Conservation (phyloP, 2,888 invertebrate genomes). For the Metacarcinus magister region DNA sequence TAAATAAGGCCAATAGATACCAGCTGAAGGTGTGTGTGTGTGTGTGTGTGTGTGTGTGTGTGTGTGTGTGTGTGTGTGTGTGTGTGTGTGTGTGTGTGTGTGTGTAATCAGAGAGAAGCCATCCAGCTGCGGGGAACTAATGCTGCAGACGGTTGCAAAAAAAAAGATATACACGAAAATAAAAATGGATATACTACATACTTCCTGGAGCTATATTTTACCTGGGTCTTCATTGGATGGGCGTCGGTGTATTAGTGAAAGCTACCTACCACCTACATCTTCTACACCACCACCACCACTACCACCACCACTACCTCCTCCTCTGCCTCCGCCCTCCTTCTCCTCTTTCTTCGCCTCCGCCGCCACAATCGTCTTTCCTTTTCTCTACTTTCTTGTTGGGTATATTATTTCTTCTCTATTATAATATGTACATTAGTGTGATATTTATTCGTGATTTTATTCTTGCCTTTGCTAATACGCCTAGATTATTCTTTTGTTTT, state of each 20-base stretch:
- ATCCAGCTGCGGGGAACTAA: neutral
- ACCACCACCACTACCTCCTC: neutral
- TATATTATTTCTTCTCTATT: neutral
- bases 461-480: neutral
- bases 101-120: slow-evolving; percentile 13
- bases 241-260: slow-evolving; percentile 48
- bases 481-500: neutral
- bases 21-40: neutral
- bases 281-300: neutral
- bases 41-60: too few relatives aligned
- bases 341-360: neutral
- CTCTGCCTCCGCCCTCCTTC: neutral
- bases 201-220: slow-evolving; percentile 35
- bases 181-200: neutral
- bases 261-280: neutral
- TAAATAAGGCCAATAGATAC: slow-evolving; percentile 12
- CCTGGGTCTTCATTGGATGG: neutral
- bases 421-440: neutral
- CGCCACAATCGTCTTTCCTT: neutral
- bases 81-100: too few relatives aligned
- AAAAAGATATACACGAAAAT: slow-evolving; percentile 17
- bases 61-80: too few relatives aligned
- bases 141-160: neutral
- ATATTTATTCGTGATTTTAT: neutral
- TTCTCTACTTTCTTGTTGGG: neutral